Base-by-base conservation (phyloP, 1,140 invertebrate genomes). In the Platyscapa corneri region DNA sequence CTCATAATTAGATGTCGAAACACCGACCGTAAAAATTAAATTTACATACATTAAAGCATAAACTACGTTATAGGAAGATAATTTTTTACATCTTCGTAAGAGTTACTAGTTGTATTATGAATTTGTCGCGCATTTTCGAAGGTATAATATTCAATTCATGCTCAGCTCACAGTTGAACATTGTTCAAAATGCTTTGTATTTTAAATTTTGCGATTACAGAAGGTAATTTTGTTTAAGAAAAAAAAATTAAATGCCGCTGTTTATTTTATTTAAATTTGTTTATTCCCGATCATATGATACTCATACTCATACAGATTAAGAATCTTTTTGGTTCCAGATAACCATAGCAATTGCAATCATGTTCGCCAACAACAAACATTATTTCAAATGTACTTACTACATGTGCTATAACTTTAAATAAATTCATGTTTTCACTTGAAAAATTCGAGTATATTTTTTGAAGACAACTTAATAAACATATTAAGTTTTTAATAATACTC, bases 291-390 rank as follows among this genome's bases (percentile, higher is more conserved):
- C 70, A 74, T 74, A 74, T 74, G 70, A 42, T 74, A 74, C 37
- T 74, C 70, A 42, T 74, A 74, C 37, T 42, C 37, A 74, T 42
- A 74, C 70, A 74, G 70, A 74, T 74, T 74, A 74, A 74, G 70
- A 74, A 74, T 74, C 37, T 72, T 74, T 74, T 74, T 74, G 70
- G 70, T 74, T 74, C 70, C 70, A 74, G 70, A 74, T 32, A 74
- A 74, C 70, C 70, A n/a, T 74, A 74, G 37, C 37, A 23, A 72
- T 34, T 39, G 67, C 23, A 42, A 74, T 74, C 7, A 74, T 74
- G 23, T 42, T 42, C 70, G 37, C 70, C 12, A 74, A 42, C 39
- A 74, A 74, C 37, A 74, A 74, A 74, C 37, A 42, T 53, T 53
- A 53, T 74, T 74, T 74, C 37, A 39, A 74, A 74, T 23, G 37